Evolutionary conservation across 2,888 invertebrate genomes (phyloP).

Genomic region (Platypus cylindrus): DNA sequence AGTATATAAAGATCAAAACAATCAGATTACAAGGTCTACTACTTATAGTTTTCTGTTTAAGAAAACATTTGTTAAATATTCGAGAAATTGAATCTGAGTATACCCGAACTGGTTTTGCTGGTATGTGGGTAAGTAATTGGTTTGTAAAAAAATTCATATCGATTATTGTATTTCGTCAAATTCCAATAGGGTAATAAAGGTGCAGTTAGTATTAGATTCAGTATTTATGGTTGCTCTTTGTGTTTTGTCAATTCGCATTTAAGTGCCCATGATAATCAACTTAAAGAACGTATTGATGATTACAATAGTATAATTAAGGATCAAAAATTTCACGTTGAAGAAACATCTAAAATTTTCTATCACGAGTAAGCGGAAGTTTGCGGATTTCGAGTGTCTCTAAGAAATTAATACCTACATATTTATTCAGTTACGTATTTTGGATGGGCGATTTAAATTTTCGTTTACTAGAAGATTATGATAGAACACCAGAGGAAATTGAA

Average conservation of each 20-base stretch:
- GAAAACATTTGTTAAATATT: conserved; percentile 68
- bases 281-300: conserved; percentile 76
- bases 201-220: conserved; percentile 77
- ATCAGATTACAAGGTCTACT: conserved; percentile 76
- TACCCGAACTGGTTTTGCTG: conserved; percentile 81
- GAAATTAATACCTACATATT: not conserved
- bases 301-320: conserved; percentile 76
- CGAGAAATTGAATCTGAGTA: conserved; percentile 76
- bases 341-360: conserved; percentile 73
- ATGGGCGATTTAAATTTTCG: conserved; percentile 86
- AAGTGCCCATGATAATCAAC: conserved; percentile 75
- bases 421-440: conserved; percentile 76
- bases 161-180: too few species aligned
- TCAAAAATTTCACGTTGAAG: conserved; percentile 64
- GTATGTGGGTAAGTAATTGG: conserved; percentile 68
- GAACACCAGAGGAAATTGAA: conserved; percentile 55
- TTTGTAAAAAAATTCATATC: not conserved
- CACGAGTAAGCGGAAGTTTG: conserved; percentile 61
- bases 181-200: conserved; percentile 92
- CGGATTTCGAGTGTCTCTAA: not conserved
- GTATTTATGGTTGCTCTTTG: conserved; percentile 76
- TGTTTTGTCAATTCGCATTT: conserved; percentile 84
- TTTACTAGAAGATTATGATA: conserved; percentile 49
- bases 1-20: conserved; percentile 67
- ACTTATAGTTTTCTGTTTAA: conserved; percentile 62